Base-by-base conservation (phyloP, 2,888 invertebrate species). In the Drosophila tripunctata region DNA sequence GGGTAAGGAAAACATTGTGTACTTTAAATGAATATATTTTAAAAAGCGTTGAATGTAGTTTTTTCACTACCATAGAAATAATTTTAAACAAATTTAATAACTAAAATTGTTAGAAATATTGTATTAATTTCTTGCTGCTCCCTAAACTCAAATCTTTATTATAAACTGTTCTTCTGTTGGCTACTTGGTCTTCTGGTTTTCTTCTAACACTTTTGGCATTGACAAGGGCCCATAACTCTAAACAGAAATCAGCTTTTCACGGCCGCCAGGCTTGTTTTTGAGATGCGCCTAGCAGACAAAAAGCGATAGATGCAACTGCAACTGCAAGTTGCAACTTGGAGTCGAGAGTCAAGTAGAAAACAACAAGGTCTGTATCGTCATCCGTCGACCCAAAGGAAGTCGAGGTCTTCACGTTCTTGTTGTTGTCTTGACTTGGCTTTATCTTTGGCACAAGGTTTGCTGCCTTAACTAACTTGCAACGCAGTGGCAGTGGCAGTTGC, bases 321-420 rank as follows among this genome's bases (percentile, higher is more conserved):
- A 63, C 74, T 43, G 55, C 57, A 30, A 48, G n/a, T 60, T 22
- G 55, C 43, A 36, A 48, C 51, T 12, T 22, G 35, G 57, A 35
- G 19, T 17, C 48, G 50, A 31, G 54, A 24, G 17, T 21, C 36
- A 38, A 48, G 15, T 17, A 8, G 36, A 31, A 15, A 24, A 19
- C n/a, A 62, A 55, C 78, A 73, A 77, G 78, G 78, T 78, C 74
- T 67, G 60, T 47, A 36, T 47, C 57, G 44, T 57, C 63, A 63
- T 17, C 52, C 40, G 66, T 27, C 87, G 83, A 84, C 70, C 88
- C 88, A 83, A 84, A 84, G 88, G 83, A 84, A 84, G 83, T 88
- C 88, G 83, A 88, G 83, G 83, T 87, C 88, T 87, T 69, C 19
- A 44, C 41, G 50, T 56, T 45, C 51, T 48, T 52, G 48, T 36